Evolutionary conservation across 1,140 invertebrate genomes (phyloP).

Genomic region (Globodera ellingtonae): DNA sequence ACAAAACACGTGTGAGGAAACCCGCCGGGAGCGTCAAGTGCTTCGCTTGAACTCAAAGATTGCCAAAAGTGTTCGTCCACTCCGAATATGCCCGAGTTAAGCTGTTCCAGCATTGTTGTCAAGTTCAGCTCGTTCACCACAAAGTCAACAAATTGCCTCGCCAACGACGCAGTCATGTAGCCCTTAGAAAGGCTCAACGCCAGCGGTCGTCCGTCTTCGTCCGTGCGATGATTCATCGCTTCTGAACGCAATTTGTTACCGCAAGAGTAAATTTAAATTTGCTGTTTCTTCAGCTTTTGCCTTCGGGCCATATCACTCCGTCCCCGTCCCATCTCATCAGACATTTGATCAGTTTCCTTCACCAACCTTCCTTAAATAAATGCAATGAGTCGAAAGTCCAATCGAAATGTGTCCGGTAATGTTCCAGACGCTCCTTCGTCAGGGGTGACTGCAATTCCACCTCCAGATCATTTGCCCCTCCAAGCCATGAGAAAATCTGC

Average conservation of each 20-base stretch:
- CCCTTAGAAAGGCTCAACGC: slow-evolving; percentile 21
- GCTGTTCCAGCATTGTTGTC: slow-evolving; percentile 18
- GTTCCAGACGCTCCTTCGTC: background rate
- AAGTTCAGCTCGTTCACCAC: slow-evolving; percentile 33
- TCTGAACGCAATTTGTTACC: slow-evolving; percentile 10
- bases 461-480: slow-evolving; percentile 30
- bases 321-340: background rate
- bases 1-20: slow-evolving; percentile 32
- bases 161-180: slow-evolving; percentile 3
- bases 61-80: slow-evolving; percentile 28
- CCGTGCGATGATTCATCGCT: background rate
- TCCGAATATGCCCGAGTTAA: slow-evolving; percentile 22
- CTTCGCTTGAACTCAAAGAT: slow-evolving; percentile 16
- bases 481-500: slow-evolving; percentile 22
- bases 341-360: slow-evolving; percentile 3
- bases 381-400: slow-evolving; percentile 32
- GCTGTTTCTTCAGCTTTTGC: too few relatives aligned
- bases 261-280: background rate
- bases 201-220: background rate
- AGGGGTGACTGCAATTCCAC: background rate
- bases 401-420: slow-evolving; percentile 9
- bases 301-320: too few relatives aligned
- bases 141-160: slow-evolving; percentile 24
- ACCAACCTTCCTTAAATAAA: slow-evolving; percentile 31
- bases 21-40: slow-evolving; percentile 29